These are phyloP conservation scores for Crenuchus spilurus DNA, from an alignment of 2,797 vertebrate genomes.

Conservation along the genomic window DNA sequence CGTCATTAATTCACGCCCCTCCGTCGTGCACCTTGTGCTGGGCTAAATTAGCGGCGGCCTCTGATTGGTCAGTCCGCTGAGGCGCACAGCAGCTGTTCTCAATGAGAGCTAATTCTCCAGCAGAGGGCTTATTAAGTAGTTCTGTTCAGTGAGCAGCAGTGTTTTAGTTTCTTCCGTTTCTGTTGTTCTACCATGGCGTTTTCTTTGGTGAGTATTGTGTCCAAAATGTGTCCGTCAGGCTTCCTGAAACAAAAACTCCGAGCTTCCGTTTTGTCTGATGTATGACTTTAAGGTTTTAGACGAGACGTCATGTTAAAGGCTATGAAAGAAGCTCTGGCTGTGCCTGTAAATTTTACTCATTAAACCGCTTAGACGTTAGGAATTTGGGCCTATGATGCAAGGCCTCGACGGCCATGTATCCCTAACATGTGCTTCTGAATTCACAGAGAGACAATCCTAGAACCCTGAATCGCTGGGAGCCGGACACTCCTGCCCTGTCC, in stretches of 20 bases:
- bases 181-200: slow-evolving; percentile 75
- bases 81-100: slow-evolving; percentile 42
- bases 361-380: too few species aligned
- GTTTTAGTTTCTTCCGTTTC: slow-evolving; percentile 60
- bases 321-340: too few species aligned
- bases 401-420: not conserved
- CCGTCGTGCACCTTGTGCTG: slow-evolving; percentile 1
- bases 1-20: too few species aligned
- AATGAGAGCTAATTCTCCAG: slow-evolving; percentile 38
- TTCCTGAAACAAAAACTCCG: too few species aligned
- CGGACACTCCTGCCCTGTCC: slow-evolving; percentile 86
- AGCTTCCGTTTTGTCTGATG: not conserved
- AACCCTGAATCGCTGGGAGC: slow-evolving; percentile 85
- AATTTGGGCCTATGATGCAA: too few species aligned
- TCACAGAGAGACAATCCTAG: slow-evolving; percentile 76
- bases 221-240: not conserved
- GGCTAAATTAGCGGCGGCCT: slow-evolving; percentile 9
- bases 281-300: too few species aligned
- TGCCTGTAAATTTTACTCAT: too few species aligned
- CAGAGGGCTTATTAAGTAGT: slow-evolving; percentile 63
- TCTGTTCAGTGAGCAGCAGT: not conserved
- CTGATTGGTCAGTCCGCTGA: slow-evolving; percentile 40
- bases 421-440: not conserved
- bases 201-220: slow-evolving; percentile 77
- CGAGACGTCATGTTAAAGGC: not conserved